These are phyloP conservation scores for Troides aeacus DNA, from an alignment of 2,888 invertebrate species.

Conservation along the genomic window DNA sequence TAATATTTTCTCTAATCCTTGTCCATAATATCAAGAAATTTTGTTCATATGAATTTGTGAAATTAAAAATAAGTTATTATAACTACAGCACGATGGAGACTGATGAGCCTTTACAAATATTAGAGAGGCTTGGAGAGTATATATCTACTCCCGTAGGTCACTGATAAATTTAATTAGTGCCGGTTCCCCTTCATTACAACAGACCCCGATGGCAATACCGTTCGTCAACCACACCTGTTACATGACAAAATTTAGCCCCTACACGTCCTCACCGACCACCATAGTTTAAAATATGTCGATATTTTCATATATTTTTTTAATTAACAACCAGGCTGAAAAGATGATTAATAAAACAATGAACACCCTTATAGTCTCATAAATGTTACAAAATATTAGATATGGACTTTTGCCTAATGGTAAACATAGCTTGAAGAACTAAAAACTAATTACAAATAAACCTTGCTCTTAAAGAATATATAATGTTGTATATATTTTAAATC, in stretches of 20 bases:
- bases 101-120: slow-evolving; percentile 2
- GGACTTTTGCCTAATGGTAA: not conserved
- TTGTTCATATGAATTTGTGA: too few species aligned
- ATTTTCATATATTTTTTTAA: not conserved
- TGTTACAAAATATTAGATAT: not conserved
- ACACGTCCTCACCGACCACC: not conserved
- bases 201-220: slow-evolving; percentile 52
- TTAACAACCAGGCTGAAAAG: not conserved
- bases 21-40: too few species aligned
- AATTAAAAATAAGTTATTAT: not conserved
- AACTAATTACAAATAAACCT: not conserved
- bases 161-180: slow-evolving; percentile 56
- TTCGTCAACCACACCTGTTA: slow-evolving; percentile 55
- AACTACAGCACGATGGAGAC: not conserved
- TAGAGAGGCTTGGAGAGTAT: not conserved
- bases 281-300: not conserved
- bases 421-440: not conserved
- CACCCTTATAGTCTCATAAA: not conserved
- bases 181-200: slow-evolving; percentile 51
- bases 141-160: slow-evolving; percentile 33
- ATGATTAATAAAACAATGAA: not conserved
- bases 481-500: too few species aligned
- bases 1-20: too few species aligned
- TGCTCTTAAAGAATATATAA: too few species aligned
- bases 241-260: slow-evolving; percentile 34